Percentiles rank a stretch among this genome's conserved stretches.
Conservation (phyloP, 2,888 invertebrate species). For the Apamea sordens region DNA sequence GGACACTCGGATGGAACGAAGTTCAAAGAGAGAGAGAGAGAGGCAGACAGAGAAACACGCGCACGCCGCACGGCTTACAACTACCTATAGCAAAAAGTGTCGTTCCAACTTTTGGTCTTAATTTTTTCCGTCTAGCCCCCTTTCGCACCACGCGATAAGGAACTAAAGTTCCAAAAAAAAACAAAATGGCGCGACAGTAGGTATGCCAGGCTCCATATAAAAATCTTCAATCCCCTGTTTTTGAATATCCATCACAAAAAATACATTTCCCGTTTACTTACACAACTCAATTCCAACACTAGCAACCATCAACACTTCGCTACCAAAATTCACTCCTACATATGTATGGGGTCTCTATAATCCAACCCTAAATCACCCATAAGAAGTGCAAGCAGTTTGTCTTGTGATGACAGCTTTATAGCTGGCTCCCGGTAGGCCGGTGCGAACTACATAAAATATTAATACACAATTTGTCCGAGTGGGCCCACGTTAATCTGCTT, state of each 20-base stretch:
- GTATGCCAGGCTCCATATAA: no score
- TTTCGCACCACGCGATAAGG: no score
- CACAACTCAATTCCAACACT: conserved; percentile 19
- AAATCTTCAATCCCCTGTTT: neutral
- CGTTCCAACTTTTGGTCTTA: no score
- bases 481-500: conserved; percentile 87
- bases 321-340: conserved; percentile 62
- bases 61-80: no score
- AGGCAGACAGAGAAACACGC: no score
- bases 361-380: conserved; percentile 87
- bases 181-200: no score
- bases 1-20: no score
- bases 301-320: conserved; percentile 42
- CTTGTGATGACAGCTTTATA: conserved; percentile 89
- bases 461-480: conserved; percentile 90
- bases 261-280: neutral
- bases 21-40: no score
- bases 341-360: conserved; percentile 77
- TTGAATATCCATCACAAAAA: neutral
- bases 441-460: conserved; percentile 89
- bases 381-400: conserved; percentile 86
- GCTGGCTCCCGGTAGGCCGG: conserved; percentile 71
- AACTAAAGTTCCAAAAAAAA: no score
- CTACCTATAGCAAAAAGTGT: no score
- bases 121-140: no score